Base-by-base conservation (phyloP, 2,888 invertebrate species). In the Malacosoma neustria region DNA sequence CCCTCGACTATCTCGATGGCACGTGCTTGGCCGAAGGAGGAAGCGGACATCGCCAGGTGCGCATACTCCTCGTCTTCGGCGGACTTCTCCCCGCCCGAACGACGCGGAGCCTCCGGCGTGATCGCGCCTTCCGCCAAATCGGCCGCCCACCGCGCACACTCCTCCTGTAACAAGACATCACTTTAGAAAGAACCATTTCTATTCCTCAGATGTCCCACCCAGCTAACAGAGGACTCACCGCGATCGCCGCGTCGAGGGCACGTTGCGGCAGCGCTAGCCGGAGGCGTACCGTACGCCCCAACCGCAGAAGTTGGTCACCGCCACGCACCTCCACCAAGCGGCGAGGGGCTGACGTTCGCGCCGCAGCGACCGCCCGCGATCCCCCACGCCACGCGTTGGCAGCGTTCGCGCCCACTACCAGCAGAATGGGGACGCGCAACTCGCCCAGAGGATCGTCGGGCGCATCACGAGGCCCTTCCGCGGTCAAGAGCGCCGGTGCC, bases 401-500 rank as follows among this genome's bases (percentile, higher is more conserved):
- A 43, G 51, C 51, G 44, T 47, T 51, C 29, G 37, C 35, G 33
- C 68, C 64, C 39, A 50, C 52, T 48, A 64, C 60, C 47, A 59
- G 41, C 57, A 70, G 57, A 55, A 55, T 39, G 33, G 65, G 61
- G 48, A 56, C 39, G 3, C 51, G 51, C 42, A 47, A 40, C 46
- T 54, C 89, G 43, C 88, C 64, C 31, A 92, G 67, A 11, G 86
- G 81, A 56, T 92, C 92, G 49, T 90, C 90, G 1, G 89, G 86
- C 46, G 88, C 84, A 40, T 90, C 91, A 43, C 92, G 73, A 50
- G 84, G 82, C 11, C 92, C 93, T 61, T 89, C 90, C 0, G 90
- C 87, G 12, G 91, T 90, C 36, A 81, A 79, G 49, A 90, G 84
- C 32, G 92, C 91, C 61, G 92, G 92, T 32, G 92, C 92, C 40